Evolutionary conservation across 2,888 invertebrate species (phyloP).

Genomic region (Deroplatys truncata): DNA sequence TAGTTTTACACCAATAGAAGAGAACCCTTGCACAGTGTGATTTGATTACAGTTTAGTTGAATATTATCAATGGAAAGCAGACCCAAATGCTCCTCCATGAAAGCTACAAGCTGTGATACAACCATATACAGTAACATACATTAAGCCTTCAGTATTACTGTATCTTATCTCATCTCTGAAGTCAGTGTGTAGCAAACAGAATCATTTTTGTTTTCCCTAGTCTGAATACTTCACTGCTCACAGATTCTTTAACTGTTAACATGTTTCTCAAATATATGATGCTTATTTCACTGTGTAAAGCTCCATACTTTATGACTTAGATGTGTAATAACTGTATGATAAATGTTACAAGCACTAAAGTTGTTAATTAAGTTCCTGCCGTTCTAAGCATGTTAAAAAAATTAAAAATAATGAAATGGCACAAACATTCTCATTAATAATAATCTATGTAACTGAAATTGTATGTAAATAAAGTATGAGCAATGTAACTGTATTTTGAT

Average conservation of each 20-base stretch:
- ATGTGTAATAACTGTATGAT: neutral
- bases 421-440: neutral
- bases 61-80: slow-evolving; percentile 28
- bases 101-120: slow-evolving; percentile 30
- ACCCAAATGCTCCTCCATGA: slow-evolving; percentile 25
- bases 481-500: neutral
- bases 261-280: slow-evolving; percentile 1
- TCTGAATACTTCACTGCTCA: slow-evolving; percentile 10
- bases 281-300: neutral
- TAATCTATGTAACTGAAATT: neutral
- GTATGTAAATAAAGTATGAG: neutral
- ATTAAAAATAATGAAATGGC: neutral
- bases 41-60: slow-evolving; percentile 27
- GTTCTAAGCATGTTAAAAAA: neutral
- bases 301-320: slow-evolving; percentile 5
- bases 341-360: neutral
- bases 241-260: slow-evolving; percentile 1
- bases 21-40: slow-evolving; percentile 22
- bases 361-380: neutral
- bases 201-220: slow-evolving; percentile 12
- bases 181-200: slow-evolving; percentile 7
- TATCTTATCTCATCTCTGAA: slow-evolving; percentile 18
- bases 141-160: slow-evolving; percentile 18
- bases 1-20: slow-evolving; percentile 16
- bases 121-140: slow-evolving; percentile 21